phyloP scores from a whole-genome alignment of 1,140 invertebrate genomes.

The Aphidius gifuensis region DNA sequence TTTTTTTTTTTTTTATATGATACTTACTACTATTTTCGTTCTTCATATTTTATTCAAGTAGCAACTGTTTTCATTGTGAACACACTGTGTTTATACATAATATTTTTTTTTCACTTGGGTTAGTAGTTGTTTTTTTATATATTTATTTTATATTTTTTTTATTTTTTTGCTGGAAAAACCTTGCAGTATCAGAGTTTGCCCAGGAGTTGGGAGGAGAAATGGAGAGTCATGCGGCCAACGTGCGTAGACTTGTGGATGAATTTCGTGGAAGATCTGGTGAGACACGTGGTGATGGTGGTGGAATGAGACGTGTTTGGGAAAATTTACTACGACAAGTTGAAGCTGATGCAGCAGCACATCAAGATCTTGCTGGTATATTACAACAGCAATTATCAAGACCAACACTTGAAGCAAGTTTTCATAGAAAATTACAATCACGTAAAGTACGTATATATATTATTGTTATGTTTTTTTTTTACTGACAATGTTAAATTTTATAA shows the following conservation, averaged over 20 bases:
- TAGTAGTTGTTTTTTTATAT: slow-evolving; percentile 13
- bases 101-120: neutral
- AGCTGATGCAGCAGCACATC: slow-evolving; percentile 85
- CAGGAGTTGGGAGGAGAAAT: slow-evolving; percentile 87
- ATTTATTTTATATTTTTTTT: slow-evolving; percentile 44
- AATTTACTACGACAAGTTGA: slow-evolving; percentile 88
- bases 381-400: slow-evolving; percentile 80
- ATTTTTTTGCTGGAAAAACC: neutral
- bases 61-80: too few species aligned
- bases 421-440: slow-evolving; percentile 88
- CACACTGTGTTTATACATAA: too few species aligned
- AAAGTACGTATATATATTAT: slow-evolving; percentile 59
- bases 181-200: slow-evolving; percentile 90
- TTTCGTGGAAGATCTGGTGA: slow-evolving; percentile 85
- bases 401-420: slow-evolving; percentile 84
- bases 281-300: slow-evolving; percentile 79
- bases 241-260: slow-evolving; percentile 83
- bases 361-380: slow-evolving; percentile 81
- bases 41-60: too few species aligned
- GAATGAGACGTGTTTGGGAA: slow-evolving; percentile 89
- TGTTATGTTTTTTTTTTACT: neutral
- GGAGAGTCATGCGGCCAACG: slow-evolving; percentile 87
- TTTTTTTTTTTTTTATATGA: too few species aligned
- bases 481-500: neutral
- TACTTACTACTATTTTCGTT: too few species aligned